Evolutionary conservation across 2,797 vertebrate species (phyloP), one percentile per base, ranked within the genome.

Genomic region (Rhyacichthys aspro): DNA sequence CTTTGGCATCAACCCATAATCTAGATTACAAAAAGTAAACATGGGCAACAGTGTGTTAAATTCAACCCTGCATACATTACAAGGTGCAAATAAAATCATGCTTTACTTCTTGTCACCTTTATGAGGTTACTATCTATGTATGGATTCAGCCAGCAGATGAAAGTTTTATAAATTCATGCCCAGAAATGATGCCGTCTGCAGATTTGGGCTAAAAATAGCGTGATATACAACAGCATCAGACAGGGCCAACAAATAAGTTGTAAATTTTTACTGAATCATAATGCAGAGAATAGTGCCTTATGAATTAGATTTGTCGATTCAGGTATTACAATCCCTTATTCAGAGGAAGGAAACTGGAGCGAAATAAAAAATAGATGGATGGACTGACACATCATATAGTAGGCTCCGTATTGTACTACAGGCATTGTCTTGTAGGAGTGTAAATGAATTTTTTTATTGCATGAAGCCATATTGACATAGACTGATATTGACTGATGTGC

Each of bases 151-250:
- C 16, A 16, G 70, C 61, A 70, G 67, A 85, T 82, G 68, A 81
- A 77, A 16, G 15, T 77, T 87, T 77, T 70, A 78, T 76, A 59
- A 44, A 57, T 70, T 83, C 43, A 45, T 66, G 70, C 74, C 63
- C 52, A 70, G 61, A 72, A 75, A 79, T 53, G 56, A 70, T n/a
- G 39, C 47, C 16, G 67, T 76, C 75, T 79, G 64, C 59, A 67
- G 76, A 44, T 74, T 82, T 70, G 33, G 8, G 72, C 61, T 85
- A 82, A 89, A 87, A 88, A 83, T 82, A 90, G 67, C 32, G 18
- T 33, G 66, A 67, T 67, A 62, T 74, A 75, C 33, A 56, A 46
- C 54, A 43, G 23, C 34, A 38, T 10, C 12, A 45, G 39, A 36
- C 39, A 38, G 18, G 47, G 43, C 16, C 15, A 43, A 64, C 56